Conservation (phyloP, 2,888 invertebrate species). For the Scaptomyza caliginosa region DNA sequence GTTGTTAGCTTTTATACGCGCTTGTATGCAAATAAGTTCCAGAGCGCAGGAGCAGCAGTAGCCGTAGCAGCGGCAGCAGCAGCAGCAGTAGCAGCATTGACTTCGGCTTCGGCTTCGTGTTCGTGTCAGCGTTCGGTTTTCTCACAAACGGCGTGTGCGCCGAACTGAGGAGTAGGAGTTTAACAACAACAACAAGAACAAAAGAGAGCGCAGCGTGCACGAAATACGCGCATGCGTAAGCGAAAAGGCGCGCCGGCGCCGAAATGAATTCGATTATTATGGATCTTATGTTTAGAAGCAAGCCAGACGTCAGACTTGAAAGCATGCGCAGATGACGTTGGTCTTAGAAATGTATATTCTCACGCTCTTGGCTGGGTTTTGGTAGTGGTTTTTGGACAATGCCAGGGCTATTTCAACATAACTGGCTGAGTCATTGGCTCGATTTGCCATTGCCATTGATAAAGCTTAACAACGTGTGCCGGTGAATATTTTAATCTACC, state of each 20-base stretch:
- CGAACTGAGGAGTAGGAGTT: constrained; percentile 23
- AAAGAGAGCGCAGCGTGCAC: constrained; percentile 5
- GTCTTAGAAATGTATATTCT: constrained; percentile 25
- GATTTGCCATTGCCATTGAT: constrained; percentile 25
- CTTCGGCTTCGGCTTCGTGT: background rate
- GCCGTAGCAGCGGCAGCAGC: constrained; percentile 9
- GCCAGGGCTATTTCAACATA: constrained; percentile 20
- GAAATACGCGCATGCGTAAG: constrained; percentile 58
- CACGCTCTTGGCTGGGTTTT: background rate
- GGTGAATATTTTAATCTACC: constrained; percentile 36
- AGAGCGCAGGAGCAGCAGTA: constrained; percentile 48
- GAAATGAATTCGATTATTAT: background rate
- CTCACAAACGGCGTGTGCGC: constrained; percentile 9
- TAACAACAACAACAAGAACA: background rate
- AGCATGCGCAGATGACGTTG: constrained; percentile 31
- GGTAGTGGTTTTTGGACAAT: background rate
- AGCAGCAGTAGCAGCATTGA: constrained; percentile 15
- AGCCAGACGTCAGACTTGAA: constrained; percentile 29
- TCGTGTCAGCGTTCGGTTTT: constrained; percentile 15
- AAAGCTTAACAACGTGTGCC: constrained; percentile 23
- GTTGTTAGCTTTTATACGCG: constrained; percentile 79
- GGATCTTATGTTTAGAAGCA: constrained; percentile 26
- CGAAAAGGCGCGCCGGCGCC: constrained; percentile 55
- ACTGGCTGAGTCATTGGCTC: constrained; percentile 16
- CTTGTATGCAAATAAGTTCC: constrained; percentile 44